Base-by-base conservation (phyloP, 2,113 vertebrate species). In the Gasterosteus aculeatus region DNA sequence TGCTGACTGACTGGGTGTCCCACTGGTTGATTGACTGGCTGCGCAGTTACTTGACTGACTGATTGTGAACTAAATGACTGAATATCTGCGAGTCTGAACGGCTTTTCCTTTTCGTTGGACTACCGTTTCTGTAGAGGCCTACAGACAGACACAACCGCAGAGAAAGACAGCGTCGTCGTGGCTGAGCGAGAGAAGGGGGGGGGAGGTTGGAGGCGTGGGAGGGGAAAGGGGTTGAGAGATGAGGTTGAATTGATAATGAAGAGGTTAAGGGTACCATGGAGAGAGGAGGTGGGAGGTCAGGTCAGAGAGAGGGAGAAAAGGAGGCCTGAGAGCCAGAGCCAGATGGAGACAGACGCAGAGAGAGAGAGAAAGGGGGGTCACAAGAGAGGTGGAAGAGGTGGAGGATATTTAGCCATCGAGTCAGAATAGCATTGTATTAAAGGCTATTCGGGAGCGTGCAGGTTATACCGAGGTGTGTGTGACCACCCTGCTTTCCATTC, bases 1-100 rank as follows among this genome's bases (percentile, higher is more conserved):
- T 96, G 95, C 94, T 94, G 94, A 95, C 95, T 96, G 96, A 95
- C 95, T 96, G 95, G 93, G 91, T 93, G 94, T 93, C 94, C 94
- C 93, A 94, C 94, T 95, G 72, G 93, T 92, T 87, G 85, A 85
- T 74, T 85, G 84, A 81, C 79, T 78, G 86, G 56, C 73, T 80
- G 69, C 67, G 73, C 73, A 77, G 80, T 81, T 80, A 77, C 71
- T 78, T 86, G 87, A 84, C 79, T 78, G 75, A 71, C 81, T 80
- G 80, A 72, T 72, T 82, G 69, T 70, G 73, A 70, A 78, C 83
- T 81, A 60, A 77, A 72, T 70, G 72, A 65, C 61, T 49, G 82
- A 12, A 69, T 54, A 46, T 35, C 73, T 73, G 84, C 35, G 51
- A 59, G 68, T 10, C 60, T 81, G 78, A 78, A 49, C 7, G 44